Conservation (phyloP, 2,113 vertebrate genomes). For the Potamarius usumacintae region DNA sequence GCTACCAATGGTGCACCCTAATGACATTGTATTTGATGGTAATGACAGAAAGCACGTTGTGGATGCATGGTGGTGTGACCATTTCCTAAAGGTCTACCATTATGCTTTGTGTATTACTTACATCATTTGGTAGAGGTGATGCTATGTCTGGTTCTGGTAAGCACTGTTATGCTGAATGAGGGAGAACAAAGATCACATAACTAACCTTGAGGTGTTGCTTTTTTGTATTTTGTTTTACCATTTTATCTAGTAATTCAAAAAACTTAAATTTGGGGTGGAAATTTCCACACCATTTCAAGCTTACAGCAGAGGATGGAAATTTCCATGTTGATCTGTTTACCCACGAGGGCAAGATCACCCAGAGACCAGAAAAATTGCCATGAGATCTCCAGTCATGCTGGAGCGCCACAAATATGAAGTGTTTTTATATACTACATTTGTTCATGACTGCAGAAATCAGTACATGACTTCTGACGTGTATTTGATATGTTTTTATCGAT, state of each 20-base stretch:
- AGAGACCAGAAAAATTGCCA: neutral
- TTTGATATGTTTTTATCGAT: neutral
- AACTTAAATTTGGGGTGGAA: neutral
- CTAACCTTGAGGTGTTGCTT: neutral
- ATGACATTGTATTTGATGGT: conserved; percentile 93
- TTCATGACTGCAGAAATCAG: neutral
- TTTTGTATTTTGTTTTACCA: neutral
- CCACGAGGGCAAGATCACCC: neutral
- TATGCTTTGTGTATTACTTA: neutral
- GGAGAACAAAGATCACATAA: neutral
- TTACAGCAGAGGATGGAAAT: neutral
- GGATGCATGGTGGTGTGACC: neutral
- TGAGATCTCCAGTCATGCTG: neutral
- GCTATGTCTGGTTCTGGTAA: neutral
- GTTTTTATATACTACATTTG: neutral
- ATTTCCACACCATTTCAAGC: neutral
- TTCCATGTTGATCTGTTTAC: neutral
- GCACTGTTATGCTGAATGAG: neutral
- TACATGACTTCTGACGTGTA: neutral
- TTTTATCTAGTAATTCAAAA: neutral
- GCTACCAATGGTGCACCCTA: conserved; percentile 90
- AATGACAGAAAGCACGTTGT: conserved; percentile 47
- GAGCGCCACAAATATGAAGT: neutral
- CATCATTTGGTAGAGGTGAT: too few species aligned
- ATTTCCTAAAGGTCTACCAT: neutral